These are phyloP conservation scores for Poeciliopsis paucimaculata DNA, from an alignment of 2,797 vertebrate species.

Conservation along the genomic window DNA sequence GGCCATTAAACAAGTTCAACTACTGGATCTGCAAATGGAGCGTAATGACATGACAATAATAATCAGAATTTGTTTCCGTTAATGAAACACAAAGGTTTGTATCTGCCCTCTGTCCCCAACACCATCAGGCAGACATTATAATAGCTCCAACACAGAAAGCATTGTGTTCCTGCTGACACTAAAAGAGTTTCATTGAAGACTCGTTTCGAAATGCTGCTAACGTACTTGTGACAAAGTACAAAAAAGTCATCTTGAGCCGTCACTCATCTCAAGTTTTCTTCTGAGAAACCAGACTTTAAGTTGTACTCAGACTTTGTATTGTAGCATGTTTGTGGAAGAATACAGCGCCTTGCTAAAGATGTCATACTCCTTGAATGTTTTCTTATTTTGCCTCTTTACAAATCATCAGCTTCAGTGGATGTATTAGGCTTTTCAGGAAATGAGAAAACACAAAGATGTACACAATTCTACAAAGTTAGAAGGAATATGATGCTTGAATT, in stretches of 20 bases:
- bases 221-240: background rate
- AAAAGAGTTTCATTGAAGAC: background rate
- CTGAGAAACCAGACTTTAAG: background rate
- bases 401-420: background rate
- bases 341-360: background rate
- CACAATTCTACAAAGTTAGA: background rate
- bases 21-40: conserved; percentile 12
- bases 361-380: background rate
- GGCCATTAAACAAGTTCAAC: conserved; percentile 14
- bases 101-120: conserved; percentile 1
- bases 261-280: background rate
- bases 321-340: background rate
- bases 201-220: background rate
- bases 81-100: conserved; percentile 7
- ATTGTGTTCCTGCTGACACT: background rate
- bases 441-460: background rate
- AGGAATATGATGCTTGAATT: background rate
- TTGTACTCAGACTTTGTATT: background rate
- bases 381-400: background rate
- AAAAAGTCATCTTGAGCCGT: background rate
- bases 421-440: background rate
- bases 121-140: conserved; percentile 1
- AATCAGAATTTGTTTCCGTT: conserved; percentile 13
- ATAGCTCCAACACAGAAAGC: background rate
- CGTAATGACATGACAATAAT: conserved; percentile 6